Evolutionary conservation across 2,113 vertebrate genomes (phyloP).

Genomic region (Leptosomus discolor): DNA sequence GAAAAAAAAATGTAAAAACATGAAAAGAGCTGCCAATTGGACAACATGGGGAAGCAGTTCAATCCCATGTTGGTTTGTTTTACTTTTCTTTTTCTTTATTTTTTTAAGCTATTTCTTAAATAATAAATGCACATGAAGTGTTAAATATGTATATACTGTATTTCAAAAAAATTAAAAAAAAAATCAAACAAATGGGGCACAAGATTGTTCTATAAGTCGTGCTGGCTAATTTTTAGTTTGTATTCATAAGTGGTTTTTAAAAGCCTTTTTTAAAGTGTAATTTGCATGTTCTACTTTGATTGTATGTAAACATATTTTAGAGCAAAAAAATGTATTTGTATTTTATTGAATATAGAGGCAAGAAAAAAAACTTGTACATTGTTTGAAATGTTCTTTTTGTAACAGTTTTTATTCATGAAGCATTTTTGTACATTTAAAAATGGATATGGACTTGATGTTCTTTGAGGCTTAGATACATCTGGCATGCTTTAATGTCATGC

Average conservation of each 20-base stretch:
- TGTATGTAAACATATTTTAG: slow-evolving; percentile 99
- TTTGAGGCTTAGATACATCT: slow-evolving; percentile 86
- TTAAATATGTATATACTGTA: slow-evolving; percentile 88
- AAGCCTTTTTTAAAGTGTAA: slow-evolving; percentile 94
- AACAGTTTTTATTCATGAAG: slow-evolving; percentile 99
- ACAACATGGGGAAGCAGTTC: slow-evolving; percentile 72
- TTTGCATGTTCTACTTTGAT: slow-evolving; percentile 98
- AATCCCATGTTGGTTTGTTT: slow-evolving; percentile 69
- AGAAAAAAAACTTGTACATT: slow-evolving; percentile 96
- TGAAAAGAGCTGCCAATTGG: slow-evolving; percentile 69
- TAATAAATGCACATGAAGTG: slow-evolving; percentile 90
- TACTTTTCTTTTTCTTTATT: slow-evolving; percentile 74
- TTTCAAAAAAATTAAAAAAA: slow-evolving; percentile 72
- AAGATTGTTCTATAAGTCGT: slow-evolving; percentile 89
- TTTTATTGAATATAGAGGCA: slow-evolving; percentile 98
- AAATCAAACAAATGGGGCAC: slow-evolving; percentile 89
- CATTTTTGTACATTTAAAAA: slow-evolving; percentile 99
- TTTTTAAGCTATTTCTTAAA: slow-evolving; percentile 85
- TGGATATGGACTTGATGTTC: slow-evolving; percentile 83
- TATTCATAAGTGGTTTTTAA: slow-evolving; percentile 99
- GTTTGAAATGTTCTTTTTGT: slow-evolving; percentile 99
- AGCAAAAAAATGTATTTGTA: slow-evolving; percentile 95
- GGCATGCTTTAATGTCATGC: slow-evolving; percentile 98
- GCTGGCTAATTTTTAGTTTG: slow-evolving; percentile 98
- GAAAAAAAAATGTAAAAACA: slow-evolving; percentile 12